phyloP scores from a whole-genome alignment of 2,888 invertebrate species.

The Siphlonurus alternatus region DNA sequence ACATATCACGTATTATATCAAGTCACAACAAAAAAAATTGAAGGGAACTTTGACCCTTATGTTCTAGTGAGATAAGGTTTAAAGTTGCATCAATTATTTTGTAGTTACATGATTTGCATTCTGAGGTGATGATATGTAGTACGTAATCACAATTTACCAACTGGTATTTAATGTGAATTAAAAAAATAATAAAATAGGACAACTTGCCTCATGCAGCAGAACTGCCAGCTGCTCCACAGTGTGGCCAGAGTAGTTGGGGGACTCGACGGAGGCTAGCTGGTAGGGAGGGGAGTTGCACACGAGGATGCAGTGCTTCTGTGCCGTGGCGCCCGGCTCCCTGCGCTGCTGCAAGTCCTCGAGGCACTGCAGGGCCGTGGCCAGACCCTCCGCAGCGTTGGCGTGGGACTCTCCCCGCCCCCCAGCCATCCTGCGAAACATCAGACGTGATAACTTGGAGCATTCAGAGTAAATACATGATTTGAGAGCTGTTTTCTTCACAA shows the following conservation, averaged over 20 bases:
- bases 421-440: constrained; percentile 41
- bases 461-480: too few species aligned
- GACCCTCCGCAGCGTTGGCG: constrained; percentile 78
- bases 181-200: too few species aligned
- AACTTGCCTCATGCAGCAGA: constrained; percentile 49
- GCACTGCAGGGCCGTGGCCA: constrained; percentile 71
- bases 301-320: constrained; percentile 57
- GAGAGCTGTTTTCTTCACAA: too few species aligned
- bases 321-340: constrained; percentile 23
- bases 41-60: too few species aligned
- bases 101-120: too few species aligned
- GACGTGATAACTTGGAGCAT: not conserved
- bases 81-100: too few species aligned
- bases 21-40: too few species aligned
- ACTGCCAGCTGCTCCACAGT: constrained; percentile 73
- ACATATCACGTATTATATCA: too few species aligned
- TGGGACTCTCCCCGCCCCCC: constrained; percentile 82
- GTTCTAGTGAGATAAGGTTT: too few species aligned
- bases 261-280: constrained; percentile 64
- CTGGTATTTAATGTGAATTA: too few species aligned
- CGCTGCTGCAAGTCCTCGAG: constrained; percentile 64
- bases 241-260: constrained; percentile 50
- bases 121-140: too few species aligned
- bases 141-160: too few species aligned
- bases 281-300: constrained; percentile 88